Evolutionary conservation across 1,140 invertebrate genomes (phyloP).

Genomic region (Cotesia chilonis): DNA sequence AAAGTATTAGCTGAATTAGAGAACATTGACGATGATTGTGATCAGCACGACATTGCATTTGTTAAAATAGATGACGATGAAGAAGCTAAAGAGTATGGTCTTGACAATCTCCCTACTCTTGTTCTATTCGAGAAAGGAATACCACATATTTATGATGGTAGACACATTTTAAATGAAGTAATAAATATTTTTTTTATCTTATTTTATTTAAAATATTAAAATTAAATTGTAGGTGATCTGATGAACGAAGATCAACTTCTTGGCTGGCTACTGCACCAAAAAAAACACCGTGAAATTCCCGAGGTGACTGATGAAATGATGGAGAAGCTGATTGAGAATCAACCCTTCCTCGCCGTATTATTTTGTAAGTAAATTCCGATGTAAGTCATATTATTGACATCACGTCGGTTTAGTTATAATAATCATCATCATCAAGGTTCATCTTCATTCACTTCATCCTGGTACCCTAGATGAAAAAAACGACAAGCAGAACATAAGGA

Average conservation of each 20-base stretch:
- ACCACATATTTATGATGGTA: constrained; percentile 87
- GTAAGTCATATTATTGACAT: constrained; percentile 33
- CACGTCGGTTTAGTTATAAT: constrained; percentile 28
- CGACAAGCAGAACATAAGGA: constrained; percentile 86
- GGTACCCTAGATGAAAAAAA: constrained; percentile 81
- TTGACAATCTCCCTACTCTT: constrained; percentile 80
- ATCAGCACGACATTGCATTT: constrained; percentile 90
- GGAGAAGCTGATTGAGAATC: constrained; percentile 85
- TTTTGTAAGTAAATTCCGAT: constrained; percentile 75
- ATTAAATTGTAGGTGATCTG: constrained; percentile 73
- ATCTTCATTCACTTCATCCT: constrained; percentile 44
- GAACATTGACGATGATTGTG: constrained; percentile 94
- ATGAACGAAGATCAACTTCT: constrained; percentile 90
- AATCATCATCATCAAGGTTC: constrained; percentile 35
- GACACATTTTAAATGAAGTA: constrained; percentile 13
- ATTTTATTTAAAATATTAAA: neutral
- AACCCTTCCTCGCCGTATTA: constrained; percentile 82
- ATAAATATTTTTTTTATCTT: neutral
- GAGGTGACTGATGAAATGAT: constrained; percentile 94
- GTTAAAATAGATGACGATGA: constrained; percentile 91
- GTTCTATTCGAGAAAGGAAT: constrained; percentile 90
- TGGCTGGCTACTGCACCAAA: constrained; percentile 89
- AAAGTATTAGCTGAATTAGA: constrained; percentile 87
- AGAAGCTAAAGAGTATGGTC: constrained; percentile 90
- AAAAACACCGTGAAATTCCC: constrained; percentile 89